Evolutionary conservation across 1,140 invertebrate species (phyloP), one percentile per base, ranked within the genome.

Genomic region (Bombus superbus): DNA sequence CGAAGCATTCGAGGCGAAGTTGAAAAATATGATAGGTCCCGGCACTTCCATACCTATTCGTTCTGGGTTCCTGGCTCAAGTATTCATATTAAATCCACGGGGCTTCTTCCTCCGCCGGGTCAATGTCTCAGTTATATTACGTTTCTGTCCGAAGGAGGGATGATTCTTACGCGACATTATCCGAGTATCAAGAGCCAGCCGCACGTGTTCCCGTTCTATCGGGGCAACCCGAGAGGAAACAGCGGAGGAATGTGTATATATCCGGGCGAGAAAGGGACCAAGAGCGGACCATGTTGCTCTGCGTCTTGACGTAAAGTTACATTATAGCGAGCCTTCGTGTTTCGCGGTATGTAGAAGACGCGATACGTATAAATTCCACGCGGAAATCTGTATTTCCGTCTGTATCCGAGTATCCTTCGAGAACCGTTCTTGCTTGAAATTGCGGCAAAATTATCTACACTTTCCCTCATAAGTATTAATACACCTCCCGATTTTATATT

Each of bases 51-150:
- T 83, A 68, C 35, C 81, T 57, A 72, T 73, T 73, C 68, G 68
- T 80, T 81, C 57, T 32, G 59, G 68, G 25, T 89, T 42, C 5
- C 75, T 80, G 69, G 81, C 57, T 83, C 59, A 57, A 80, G 82
- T 74, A 81, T 89, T 85, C 73, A 84, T 86, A 77, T 83, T 86
- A 68, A 68, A 89, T 73, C 38, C 80, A 72, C 78, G 42, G 18
- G 76, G 44, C 47, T 79, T 57, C 69, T 78, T 44, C 69, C 8
- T 40, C 35, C 42, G 2, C 8, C 10, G 53, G 76, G 53, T 76
- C 87, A 73, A 82, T 89, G 88, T 89, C 87, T 89, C 80, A 53
- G 84, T 89, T 86, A 89, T 89, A 89, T 89, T 89, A 89, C 88
- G 68, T 83, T 80, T 85, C 38, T 71, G n/a, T 42, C 40, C 42